Base-by-base conservation (phyloP, 2,113 vertebrate species). In the Aplodontia rufa region DNA sequence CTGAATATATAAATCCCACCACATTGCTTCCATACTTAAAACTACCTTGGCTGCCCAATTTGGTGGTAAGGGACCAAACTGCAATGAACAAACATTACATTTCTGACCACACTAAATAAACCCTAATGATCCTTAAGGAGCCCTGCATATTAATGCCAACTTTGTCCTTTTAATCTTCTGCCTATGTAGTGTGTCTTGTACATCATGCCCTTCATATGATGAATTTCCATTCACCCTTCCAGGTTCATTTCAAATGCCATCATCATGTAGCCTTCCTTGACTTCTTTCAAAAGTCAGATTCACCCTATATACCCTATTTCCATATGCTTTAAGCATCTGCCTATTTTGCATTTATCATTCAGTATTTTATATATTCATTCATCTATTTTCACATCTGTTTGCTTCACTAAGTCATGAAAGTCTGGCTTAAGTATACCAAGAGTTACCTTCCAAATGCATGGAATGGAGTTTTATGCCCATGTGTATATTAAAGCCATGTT, bases 401-500 rank as follows among this genome's bases (percentile, higher is more conserved):
- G n/a, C 64, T 80, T 83, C 87, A 35, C n/a, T 87, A 93, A 95
- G 26, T 69, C 60, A 92, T 64, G 26, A 80, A 45, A 32, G 72
- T 47, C 26, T 69, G 69, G 30, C 19, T 94, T 85, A 96, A 93
- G 60, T 40, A 62, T 26, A 58, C 42, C 47, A 95, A 49, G 83
- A 86, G 64, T 79, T 90, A 90, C 79, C 37, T 80, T 90, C 17
- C 40, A 92, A 96, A 85, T 82, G 55, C 94, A 82, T 37, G 37
- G 32, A 96, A 74, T 64, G 26, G 62, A 92, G 79, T 86, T 96
- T 88, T 88, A 94, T 86, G 49, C 35, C 37, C 35, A 78, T 95
- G 86, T 82, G 71, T 35, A 94, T 55, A 93, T 19, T 94, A 58
- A 94, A 45, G 13, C 9, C 74, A 82, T 92, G 17, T 79, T 93